Conservation (phyloP, 2,113 vertebrate species). For the human region DNA sequence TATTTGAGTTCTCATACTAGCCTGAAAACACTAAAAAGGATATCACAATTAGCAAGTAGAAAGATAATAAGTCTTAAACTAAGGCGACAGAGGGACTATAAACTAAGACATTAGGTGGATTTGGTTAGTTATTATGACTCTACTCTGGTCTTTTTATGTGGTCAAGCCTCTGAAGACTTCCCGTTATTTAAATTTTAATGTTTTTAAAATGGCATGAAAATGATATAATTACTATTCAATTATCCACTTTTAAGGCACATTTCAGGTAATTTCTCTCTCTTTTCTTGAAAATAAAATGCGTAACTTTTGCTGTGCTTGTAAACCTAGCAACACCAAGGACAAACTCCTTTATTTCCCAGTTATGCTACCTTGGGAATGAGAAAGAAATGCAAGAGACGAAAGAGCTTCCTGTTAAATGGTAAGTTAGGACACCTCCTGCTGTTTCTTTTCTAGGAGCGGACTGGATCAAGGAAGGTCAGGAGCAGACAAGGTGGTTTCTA, state of each 20-base stretch:
- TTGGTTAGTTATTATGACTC: constrained; percentile 64
- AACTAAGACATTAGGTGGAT: constrained; percentile 63
- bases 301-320: constrained; percentile 60
- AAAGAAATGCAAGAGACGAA: background rate
- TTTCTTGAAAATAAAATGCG: constrained; percentile 50
- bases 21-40: constrained; percentile 56
- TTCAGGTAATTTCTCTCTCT: constrained; percentile 51
- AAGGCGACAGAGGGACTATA: constrained; percentile 52
- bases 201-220: constrained; percentile 78
- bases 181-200: constrained; percentile 77
- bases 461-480: background rate
- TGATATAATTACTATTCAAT: constrained; percentile 72
- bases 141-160: constrained; percentile 61
- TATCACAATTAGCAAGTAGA: constrained; percentile 18
- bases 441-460: background rate
- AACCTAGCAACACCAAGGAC: constrained; percentile 48
- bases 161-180: constrained; percentile 67
- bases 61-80: constrained; percentile 47
- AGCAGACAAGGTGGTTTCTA: background rate
- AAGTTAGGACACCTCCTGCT: background rate
- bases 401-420: background rate
- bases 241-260: constrained; percentile 72
- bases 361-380: background rate
- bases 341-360: background rate
- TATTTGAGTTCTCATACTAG: constrained; percentile 53